A percentile compares a stretch with the other conserved stretches of the same genome.
phyloP scores from a whole-genome alignment of 2,797 vertebrate species.

The Brachyrhaphis roseni region DNA sequence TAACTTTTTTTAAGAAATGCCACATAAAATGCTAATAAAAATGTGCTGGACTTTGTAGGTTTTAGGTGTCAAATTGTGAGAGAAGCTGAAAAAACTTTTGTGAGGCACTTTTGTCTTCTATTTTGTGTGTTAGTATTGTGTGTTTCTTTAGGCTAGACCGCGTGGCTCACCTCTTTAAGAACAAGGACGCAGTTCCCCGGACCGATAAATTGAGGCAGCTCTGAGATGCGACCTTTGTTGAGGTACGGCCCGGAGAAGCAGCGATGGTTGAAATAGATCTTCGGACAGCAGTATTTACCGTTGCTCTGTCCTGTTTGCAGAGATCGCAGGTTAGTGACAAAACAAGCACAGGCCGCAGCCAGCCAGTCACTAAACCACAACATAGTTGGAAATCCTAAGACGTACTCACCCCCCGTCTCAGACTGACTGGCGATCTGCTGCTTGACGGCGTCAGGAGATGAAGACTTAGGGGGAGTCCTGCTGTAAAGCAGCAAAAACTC shows the following conservation, averaged over 20 bases:
- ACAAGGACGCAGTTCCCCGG: slow-evolving; percentile 98
- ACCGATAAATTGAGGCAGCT: slow-evolving; percentile 95
- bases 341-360: background rate
- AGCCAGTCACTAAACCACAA: background rate
- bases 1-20: too few species aligned
- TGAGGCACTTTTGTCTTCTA: background rate
- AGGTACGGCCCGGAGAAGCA: slow-evolving; percentile 99
- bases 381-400: slow-evolving; percentile 2
- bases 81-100: background rate
- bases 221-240: slow-evolving; percentile 97
- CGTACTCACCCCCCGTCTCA: slow-evolving; percentile 79
- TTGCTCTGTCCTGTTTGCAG: slow-evolving; percentile 84
- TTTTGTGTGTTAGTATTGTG: background rate
- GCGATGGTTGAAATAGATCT: slow-evolving; percentile 99
- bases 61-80: background rate
- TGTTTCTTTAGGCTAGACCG: background rate
- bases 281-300: slow-evolving; percentile 96
- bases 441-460: slow-evolving; percentile 77
- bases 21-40: background rate
- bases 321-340: slow-evolving; percentile 14
- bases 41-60: background rate
- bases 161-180: slow-evolving; percentile 90
- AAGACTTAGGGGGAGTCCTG: slow-evolving; percentile 74
- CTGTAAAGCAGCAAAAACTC: slow-evolving; percentile 53
- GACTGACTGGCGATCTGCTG: slow-evolving; percentile 78